Evolutionary conservation across 2,797 vertebrate species (phyloP).

Genomic region (Pseudomugil gertrudae): DNA sequence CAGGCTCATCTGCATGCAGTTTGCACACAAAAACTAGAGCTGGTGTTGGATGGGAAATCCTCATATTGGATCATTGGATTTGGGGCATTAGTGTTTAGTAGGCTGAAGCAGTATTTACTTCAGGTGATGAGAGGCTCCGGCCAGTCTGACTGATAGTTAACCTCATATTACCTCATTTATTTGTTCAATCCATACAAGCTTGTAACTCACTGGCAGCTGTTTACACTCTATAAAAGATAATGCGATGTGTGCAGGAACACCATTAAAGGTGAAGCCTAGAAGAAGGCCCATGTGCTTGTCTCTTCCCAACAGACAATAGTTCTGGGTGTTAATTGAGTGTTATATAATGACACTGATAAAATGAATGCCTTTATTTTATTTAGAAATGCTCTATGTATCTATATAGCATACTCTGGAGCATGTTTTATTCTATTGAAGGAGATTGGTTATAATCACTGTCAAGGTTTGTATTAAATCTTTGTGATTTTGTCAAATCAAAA

Average conservation of each 20-base stretch:
- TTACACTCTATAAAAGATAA: constrained; percentile 55
- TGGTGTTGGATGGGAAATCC: constrained; percentile 14
- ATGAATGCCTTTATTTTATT: too few species aligned
- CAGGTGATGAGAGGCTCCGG: constrained; percentile 43
- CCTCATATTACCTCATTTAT: constrained; percentile 38
- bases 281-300: too few species aligned
- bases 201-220: constrained; percentile 56
- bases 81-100: constrained; percentile 25
- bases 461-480: too few species aligned
- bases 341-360: too few species aligned
- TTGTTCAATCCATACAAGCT: constrained; percentile 32
- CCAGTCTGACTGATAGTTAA: constrained; percentile 50
- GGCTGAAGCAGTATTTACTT: constrained; percentile 21
- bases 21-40: constrained; percentile 26
- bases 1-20: constrained; percentile 21
- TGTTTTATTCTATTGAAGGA: too few species aligned
- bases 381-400: too few species aligned
- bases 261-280: too few species aligned
- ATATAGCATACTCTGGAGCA: too few species aligned
- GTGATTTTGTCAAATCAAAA: too few species aligned
- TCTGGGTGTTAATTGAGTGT: too few species aligned
- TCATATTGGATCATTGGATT: constrained; percentile 12
- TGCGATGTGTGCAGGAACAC: constrained; percentile 13
- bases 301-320: too few species aligned
- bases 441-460: too few species aligned